Conservation (phyloP, 2,113 vertebrate species). For the Anguilla japonica region DNA sequence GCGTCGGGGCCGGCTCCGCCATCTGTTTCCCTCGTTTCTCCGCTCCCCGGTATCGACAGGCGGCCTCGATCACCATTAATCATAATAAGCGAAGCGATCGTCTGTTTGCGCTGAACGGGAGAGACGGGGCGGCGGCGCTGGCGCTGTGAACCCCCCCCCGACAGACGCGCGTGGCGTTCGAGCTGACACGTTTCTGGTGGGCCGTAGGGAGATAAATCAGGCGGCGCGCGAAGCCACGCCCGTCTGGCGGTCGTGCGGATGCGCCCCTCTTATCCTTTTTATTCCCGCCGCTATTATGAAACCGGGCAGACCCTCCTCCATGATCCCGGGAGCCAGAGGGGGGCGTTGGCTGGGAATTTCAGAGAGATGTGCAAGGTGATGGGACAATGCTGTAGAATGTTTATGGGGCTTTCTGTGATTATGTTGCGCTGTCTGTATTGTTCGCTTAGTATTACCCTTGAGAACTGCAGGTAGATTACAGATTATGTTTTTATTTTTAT, state of each 20-base stretch:
- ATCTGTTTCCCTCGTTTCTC: not conserved
- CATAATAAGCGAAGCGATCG: conserved; percentile 18
- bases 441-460: too few relatives aligned
- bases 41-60: conserved; percentile 2
- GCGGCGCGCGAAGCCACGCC: not conserved
- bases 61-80: conserved; percentile 12
- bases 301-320: not conserved
- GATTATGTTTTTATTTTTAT: not conserved
- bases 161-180: not conserved
- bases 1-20: not conserved
- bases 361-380: not conserved
- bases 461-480: too few relatives aligned
- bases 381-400: not conserved
- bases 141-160: not conserved
- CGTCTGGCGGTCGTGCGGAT: not conserved
- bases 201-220: not conserved
- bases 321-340: not conserved
- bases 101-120: not conserved
- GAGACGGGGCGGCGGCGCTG: not conserved
- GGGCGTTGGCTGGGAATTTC: not conserved
- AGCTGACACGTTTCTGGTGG: not conserved
- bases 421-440: not conserved
- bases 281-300: not conserved
- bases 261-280: not conserved
- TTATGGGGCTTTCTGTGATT: not conserved